Percentiles rank a stretch among this genome's conserved stretches.
These are phyloP conservation scores for Lasiurus borealis DNA, from an alignment of 2,113 vertebrate species.

Conservation along the genomic window DNA sequence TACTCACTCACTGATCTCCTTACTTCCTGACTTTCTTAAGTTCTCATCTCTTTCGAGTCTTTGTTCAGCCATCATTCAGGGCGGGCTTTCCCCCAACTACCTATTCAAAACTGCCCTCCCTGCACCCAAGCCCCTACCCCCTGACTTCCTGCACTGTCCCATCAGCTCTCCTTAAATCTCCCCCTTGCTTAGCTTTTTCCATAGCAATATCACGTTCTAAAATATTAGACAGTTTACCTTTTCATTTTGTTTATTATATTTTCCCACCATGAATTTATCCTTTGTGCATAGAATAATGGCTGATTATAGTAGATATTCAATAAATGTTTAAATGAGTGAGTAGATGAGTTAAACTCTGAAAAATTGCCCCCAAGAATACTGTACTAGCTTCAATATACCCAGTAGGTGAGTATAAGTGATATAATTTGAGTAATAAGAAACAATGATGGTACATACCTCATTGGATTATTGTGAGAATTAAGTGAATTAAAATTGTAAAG, in stretches of 20 bases:
- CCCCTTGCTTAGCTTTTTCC: neutral
- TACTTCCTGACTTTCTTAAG: too few relatives aligned
- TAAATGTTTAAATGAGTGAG: neutral
- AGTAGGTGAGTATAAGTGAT: neutral
- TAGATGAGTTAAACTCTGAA: too few relatives aligned
- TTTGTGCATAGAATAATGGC: neutral
- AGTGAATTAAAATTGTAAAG: neutral
- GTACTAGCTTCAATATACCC: too few relatives aligned
- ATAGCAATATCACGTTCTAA: neutral
- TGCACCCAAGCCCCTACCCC: too few relatives aligned
- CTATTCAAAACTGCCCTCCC: neutral
- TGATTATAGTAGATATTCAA: neutral
- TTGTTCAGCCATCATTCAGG: neutral
- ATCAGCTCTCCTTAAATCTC: neutral
- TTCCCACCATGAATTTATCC: constrained; percentile 11
- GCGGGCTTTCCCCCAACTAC: neutral
- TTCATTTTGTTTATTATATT: neutral
- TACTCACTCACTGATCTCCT: neutral
- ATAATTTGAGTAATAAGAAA: neutral
- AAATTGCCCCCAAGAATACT: neutral
- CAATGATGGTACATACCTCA: neutral
- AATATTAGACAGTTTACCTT: neutral
- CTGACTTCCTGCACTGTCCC: neutral
- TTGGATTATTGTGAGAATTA: neutral
- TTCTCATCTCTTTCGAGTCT: neutral